Evolutionary conservation across 2,888 invertebrate species (phyloP).

Genomic region (Therioaphis trifolii): DNA sequence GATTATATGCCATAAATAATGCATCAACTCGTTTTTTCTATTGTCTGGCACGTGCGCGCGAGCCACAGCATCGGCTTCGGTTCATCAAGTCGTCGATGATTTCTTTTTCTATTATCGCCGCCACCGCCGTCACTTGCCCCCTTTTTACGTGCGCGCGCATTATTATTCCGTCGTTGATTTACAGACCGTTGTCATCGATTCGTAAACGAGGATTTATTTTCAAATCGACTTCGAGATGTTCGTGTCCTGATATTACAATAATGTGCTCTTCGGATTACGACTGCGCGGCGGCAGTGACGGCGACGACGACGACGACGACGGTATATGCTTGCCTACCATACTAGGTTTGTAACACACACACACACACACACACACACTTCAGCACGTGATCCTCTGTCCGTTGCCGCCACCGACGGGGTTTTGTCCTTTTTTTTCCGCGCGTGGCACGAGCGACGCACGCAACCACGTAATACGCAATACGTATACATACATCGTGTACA

Average conservation of each 20-base stretch:
- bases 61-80: neutral
- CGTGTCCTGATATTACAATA: constrained; percentile 42
- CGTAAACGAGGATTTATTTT: constrained; percentile 47
- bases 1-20: constrained; percentile 39
- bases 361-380: too few relatives aligned
- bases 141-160: neutral
- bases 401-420: neutral
- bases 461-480: neutral
- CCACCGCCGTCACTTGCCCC: neutral
- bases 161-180: constrained; percentile 24
- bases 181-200: constrained; percentile 15
- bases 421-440: neutral
- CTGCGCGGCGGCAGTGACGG: too few relatives aligned
- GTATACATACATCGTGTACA: neutral
- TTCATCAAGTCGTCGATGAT: constrained; percentile 19
- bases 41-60: constrained; percentile 5
- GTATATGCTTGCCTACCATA: too few relatives aligned
- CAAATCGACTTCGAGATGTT: constrained; percentile 24
- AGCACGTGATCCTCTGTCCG: neutral
- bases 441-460: constrained; percentile 35
- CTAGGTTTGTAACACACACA: too few relatives aligned
- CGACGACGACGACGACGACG: too few relatives aligned
- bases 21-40: constrained; percentile 47
- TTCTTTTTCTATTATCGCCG: neutral
- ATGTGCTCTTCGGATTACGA: constrained; percentile 24